Evolutionary conservation across 2,888 invertebrate genomes (phyloP).

Genomic region (Poecilus cupreus): DNA sequence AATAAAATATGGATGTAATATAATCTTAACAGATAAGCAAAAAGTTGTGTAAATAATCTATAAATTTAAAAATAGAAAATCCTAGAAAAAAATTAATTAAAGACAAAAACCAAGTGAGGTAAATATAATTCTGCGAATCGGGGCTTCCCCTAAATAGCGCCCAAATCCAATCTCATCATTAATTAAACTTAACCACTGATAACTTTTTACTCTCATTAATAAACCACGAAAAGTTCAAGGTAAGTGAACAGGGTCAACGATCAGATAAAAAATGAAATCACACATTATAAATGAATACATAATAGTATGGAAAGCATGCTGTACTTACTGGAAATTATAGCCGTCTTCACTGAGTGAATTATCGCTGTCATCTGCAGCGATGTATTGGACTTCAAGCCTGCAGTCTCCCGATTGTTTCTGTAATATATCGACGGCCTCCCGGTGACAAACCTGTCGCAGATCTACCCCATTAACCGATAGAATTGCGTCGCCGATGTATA

Average conservation of each 20-base stretch:
- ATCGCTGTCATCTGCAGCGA: constrained; percentile 82
- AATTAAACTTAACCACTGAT: background rate
- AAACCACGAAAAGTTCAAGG: constrained; percentile 21
- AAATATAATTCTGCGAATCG: too few relatives aligned
- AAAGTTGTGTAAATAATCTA: too few relatives aligned
- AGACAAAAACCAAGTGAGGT: too few relatives aligned
- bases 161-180: background rate
- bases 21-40: too few relatives aligned
- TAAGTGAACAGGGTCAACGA: constrained; percentile 1
- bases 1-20: too few relatives aligned
- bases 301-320: background rate
- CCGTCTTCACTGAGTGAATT: constrained; percentile 78
- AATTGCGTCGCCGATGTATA: constrained; percentile 90
- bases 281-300: background rate
- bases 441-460: constrained; percentile 85
- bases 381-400: constrained; percentile 85
- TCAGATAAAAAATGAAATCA: background rate
- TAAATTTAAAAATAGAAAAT: too few relatives aligned
- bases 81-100: too few relatives aligned
- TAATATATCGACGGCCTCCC: constrained; percentile 86
- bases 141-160: background rate
- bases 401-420: constrained; percentile 87
- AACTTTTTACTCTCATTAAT: background rate
- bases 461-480: constrained; percentile 87
- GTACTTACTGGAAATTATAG: constrained; percentile 72